Conservation (phyloP, 2,888 invertebrate species). For the Oegoconia quadripuncta region DNA sequence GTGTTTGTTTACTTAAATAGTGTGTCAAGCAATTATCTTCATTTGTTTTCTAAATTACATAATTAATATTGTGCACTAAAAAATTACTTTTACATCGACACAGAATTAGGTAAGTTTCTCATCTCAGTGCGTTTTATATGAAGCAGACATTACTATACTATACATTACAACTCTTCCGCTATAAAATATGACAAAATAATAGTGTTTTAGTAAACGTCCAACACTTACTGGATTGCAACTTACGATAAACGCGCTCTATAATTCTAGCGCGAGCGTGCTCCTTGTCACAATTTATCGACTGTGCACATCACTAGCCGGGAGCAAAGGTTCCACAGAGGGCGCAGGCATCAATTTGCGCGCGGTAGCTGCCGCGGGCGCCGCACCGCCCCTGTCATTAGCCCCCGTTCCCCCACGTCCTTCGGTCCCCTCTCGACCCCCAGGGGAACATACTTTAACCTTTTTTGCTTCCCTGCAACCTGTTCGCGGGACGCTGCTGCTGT, state of each 20-base stretch:
- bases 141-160: too few species aligned
- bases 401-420: conserved; percentile 25
- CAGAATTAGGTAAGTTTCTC: too few species aligned
- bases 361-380: conserved; percentile 76
- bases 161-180: neutral
- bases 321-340: conserved; percentile 57
- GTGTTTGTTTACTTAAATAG: too few species aligned
- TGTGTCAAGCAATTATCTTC: too few species aligned
- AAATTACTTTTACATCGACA: too few species aligned
- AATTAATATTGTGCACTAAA: too few species aligned
- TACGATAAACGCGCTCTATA: conserved; percentile 36
- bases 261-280: conserved; percentile 43
- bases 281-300: conserved; percentile 66
- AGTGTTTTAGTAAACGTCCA: conserved; percentile 8
- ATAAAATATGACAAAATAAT: conserved; percentile 13
- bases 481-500: conserved; percentile 65
- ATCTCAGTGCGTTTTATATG: too few species aligned
- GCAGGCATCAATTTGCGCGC: conserved; percentile 75
- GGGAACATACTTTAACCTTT: conserved; percentile 76
- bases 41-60: too few species aligned
- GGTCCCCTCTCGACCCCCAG: conserved; percentile 25
- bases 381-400: conserved; percentile 76
- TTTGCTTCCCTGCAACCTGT: conserved; percentile 76
- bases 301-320: conserved; percentile 74
- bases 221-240: conserved; percentile 23